These are phyloP conservation scores for Arothron firmamentum DNA, from an alignment of 2,113 vertebrate species.

Conservation along the genomic window DNA sequence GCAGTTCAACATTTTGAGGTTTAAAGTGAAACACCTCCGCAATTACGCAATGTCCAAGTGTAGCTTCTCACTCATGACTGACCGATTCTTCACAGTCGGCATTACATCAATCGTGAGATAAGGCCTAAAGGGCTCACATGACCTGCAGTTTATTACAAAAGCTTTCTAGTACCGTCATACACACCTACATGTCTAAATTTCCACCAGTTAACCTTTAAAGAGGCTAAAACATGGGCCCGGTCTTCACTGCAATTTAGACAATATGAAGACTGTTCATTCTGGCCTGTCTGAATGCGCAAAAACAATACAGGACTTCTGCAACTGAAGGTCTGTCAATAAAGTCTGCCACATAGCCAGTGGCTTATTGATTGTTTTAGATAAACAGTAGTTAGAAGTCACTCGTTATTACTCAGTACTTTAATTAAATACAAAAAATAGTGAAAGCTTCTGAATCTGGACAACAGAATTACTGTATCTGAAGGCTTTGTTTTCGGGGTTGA, in stretches of 20 bases:
- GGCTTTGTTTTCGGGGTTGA: background rate
- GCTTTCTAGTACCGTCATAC: background rate
- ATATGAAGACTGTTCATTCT: too few species aligned
- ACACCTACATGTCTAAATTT: slow-evolving; percentile 3
- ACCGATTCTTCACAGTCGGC: slow-evolving; percentile 16
- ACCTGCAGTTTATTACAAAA: background rate
- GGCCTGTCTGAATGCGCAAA: background rate
- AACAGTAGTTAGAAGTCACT: slow-evolving; percentile 2
- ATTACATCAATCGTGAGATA: slow-evolving; percentile 4
- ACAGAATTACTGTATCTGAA: background rate
- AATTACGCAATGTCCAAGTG: background rate
- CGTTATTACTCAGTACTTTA: background rate
- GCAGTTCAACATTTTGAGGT: slow-evolving; percentile 47
- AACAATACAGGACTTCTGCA: slow-evolving; percentile 12
- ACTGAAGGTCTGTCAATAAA: slow-evolving; percentile 38
- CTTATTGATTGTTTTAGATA: slow-evolving; percentile 33
- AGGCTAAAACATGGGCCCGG: background rate
- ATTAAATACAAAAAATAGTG: slow-evolving; percentile 2
- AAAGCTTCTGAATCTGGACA: background rate
- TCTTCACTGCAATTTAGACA: too few species aligned
- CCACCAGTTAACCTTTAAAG: slow-evolving; percentile 4
- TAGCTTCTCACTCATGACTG: background rate
- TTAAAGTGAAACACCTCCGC: slow-evolving; percentile 12
- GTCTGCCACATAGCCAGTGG: slow-evolving; percentile 15
- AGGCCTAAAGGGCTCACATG: slow-evolving; percentile 1